These are phyloP conservation scores for Cheilinus undulatus DNA, from an alignment of 2,113 vertebrate genomes.

Conservation along the genomic window DNA sequence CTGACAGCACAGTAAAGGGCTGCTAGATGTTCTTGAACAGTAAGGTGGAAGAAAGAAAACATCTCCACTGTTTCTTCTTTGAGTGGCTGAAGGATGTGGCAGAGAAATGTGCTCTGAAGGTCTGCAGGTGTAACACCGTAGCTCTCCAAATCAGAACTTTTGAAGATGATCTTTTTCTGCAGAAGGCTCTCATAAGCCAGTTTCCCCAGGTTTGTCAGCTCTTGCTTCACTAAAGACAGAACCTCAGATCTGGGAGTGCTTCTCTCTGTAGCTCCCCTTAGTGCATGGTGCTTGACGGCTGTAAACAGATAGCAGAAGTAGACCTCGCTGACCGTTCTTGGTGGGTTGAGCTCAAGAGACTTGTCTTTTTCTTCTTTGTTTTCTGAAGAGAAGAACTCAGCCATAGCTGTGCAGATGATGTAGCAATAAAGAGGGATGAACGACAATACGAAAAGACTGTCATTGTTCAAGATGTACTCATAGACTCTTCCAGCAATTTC, in stretches of 20 bases:
- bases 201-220: constrained; percentile 70
- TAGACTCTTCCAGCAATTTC: constrained; percentile 64
- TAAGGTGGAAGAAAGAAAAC: constrained; percentile 81
- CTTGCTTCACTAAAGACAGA: constrained; percentile 57
- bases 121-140: constrained; percentile 62
- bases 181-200: constrained; percentile 75
- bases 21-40: constrained; percentile 79
- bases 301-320: constrained; percentile 78
- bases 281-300: constrained; percentile 67
- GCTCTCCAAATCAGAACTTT: constrained; percentile 52
- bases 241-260: constrained; percentile 54
- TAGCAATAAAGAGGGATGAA: constrained; percentile 83
- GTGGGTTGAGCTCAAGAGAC: constrained; percentile 70
- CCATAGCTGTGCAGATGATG: constrained; percentile 78
- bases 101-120: constrained; percentile 72
- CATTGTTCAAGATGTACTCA: constrained; percentile 70
- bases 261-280: constrained; percentile 45
- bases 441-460: constrained; percentile 74
- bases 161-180: constrained; percentile 74
- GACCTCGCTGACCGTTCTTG: constrained; percentile 79
- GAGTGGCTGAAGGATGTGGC: constrained; percentile 69
- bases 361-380: not conserved
- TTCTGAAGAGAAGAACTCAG: constrained; percentile 66
- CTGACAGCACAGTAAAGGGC: constrained; percentile 71
- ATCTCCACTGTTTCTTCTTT: constrained; percentile 68